Evolutionary conservation across 2,113 vertebrate species (phyloP).

Genomic region (Agelaius phoeniceus): DNA sequence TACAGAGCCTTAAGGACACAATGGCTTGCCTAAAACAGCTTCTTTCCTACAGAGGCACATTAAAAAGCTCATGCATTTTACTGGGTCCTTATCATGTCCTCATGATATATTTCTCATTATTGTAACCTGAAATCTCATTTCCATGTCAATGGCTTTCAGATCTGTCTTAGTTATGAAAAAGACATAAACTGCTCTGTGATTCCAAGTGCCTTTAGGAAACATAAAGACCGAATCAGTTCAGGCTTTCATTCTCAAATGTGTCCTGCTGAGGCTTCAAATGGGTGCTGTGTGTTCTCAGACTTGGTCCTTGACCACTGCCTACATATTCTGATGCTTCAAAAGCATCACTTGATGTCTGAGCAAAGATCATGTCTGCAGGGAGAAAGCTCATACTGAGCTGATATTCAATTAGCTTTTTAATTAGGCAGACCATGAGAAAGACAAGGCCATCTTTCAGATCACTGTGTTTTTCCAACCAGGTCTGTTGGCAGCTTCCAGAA

Average conservation of each 20-base stretch:
- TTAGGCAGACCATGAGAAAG: not conserved
- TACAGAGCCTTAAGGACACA: not conserved
- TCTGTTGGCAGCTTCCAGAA: not conserved
- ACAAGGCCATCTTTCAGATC: not conserved
- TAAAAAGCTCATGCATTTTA: not conserved
- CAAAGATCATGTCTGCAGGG: not conserved
- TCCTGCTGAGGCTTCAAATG: not conserved
- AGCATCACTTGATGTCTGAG: not conserved
- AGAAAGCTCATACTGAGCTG: not conserved
- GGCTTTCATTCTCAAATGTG: not conserved
- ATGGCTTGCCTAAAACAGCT: not conserved
- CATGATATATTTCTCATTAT: not conserved
- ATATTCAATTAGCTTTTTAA: conserved; percentile 20
- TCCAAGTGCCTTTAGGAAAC: not conserved
- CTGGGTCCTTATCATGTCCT: not conserved
- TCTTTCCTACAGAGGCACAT: not conserved
- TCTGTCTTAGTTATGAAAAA: not conserved
- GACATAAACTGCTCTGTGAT: not conserved
- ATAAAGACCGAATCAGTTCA: not conserved
- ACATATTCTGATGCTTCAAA: not conserved
- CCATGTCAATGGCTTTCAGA: not conserved
- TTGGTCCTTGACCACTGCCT: not conserved
- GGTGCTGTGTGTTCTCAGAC: not conserved
- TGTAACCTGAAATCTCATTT: conserved; percentile 39
- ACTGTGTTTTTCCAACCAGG: not conserved